Base-by-base conservation (phyloP, 1,140 invertebrate genomes). In the Drosophila melanica region DNA sequence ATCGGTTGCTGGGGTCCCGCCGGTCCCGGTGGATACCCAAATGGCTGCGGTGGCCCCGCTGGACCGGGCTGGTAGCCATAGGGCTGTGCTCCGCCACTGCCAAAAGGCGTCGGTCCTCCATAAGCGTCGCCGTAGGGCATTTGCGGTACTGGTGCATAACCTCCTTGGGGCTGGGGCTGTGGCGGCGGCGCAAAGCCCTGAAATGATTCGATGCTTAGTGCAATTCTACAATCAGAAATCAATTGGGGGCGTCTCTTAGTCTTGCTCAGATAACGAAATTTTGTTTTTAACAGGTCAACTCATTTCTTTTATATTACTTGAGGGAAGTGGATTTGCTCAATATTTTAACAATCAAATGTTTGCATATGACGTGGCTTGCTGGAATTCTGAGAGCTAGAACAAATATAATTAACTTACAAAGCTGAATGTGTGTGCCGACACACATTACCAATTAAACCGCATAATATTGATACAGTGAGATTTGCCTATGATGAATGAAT, bases 71-170 rank as follows among this genome's bases (percentile, higher is more conserved):
- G 55, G 58, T 71, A 71, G 10, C 77, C 77, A 37, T 51, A 74
- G 0, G 55, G 57, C 20, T 71, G 72, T 30, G 39, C 18, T 16
- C 16, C 60, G 2, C 65, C 66, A 5, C 66, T 79, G 0, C 68
- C 80, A 33, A 71, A 84, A 1, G 76, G 87, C 3, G 39, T 44
- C 45, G 71, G 44, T 2, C 80, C 86, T 6, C 69, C 33, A 27
- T 85, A 89, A 0, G 62, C 67, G 14, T 91, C 85, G 64, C 77
- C 82, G 41, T 82, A 89, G 4, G 90, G 79, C 80, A 75, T 78
- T 71, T 91, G 90, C 20, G 90, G 90, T 30, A 90, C 87, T 59
- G 90, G 86, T 4, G 70, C 86, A 71, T 90, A 90, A 10, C 81
- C 86, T 11, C 59, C 68, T 33, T 67, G 68, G 10, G 64, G 72